phyloP scores from a whole-genome alignment of 2,113 vertebrate species.

The Redunca redunca region DNA sequence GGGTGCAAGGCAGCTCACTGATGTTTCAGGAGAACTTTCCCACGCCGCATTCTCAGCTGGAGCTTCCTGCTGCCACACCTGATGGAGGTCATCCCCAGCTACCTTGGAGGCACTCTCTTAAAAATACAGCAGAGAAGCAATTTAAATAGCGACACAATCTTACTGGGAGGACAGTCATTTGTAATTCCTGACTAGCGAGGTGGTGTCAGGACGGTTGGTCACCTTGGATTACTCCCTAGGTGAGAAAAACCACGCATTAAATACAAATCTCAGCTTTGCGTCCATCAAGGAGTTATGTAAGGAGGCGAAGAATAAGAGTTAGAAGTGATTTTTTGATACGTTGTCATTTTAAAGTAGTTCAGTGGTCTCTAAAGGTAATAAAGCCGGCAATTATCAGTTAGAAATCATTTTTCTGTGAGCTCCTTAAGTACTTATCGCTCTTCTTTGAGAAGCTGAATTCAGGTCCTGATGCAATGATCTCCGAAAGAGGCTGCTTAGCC shows the following conservation, averaged over 20 bases:
- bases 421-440: accelerated
- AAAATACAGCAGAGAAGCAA: not conserved
- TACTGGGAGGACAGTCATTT: not conserved
- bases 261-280: not conserved
- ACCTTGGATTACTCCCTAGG: not conserved
- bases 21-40: too few species aligned
- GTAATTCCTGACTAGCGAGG: not conserved
- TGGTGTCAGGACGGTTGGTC: accelerated
- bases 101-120: not conserved
- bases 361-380: not conserved
- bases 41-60: accelerated
- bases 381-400: not conserved
- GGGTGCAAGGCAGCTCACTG: accelerated
- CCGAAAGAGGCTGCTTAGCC: not conserved
- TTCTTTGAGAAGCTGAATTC: not conserved
- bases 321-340: not conserved
- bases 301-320: not conserved
- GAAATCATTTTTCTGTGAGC: not conserved
- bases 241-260: not conserved
- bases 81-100: too few species aligned
- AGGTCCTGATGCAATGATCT: not conserved
- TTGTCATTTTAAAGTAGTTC: not conserved
- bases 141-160: not conserved
- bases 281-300: not conserved
- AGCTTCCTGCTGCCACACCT: too few species aligned